phyloP scores from a whole-genome alignment of 1,140 invertebrate genomes.

The Myzus persicae region DNA sequence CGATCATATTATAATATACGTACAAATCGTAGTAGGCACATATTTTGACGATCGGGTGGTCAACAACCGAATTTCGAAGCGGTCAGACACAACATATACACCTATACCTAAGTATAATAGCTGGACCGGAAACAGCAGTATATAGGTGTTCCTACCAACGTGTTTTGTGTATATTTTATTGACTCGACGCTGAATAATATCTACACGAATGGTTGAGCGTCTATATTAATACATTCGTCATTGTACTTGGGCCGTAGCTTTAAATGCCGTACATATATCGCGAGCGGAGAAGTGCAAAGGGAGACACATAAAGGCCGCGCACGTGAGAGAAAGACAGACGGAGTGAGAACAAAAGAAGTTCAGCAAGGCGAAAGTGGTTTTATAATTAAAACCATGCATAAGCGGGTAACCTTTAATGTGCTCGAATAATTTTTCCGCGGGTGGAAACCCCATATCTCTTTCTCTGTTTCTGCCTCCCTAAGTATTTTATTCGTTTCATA shows the following conservation, averaged over 20 bases:
- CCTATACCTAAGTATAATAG: not conserved
- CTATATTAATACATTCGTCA: not conserved
- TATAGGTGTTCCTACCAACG: too few species aligned
- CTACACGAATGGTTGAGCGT: not conserved
- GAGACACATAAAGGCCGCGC: not conserved
- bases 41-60: not conserved
- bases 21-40: too few species aligned
- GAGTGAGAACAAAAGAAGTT: slow-evolving; percentile 19
- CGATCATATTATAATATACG: too few species aligned
- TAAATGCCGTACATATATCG: not conserved
- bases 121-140: not conserved
- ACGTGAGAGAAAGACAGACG: slow-evolving; percentile 29
- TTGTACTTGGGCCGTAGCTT: not conserved
- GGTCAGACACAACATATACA: not conserved
- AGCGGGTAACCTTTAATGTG: slow-evolving; percentile 55
- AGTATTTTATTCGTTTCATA: slow-evolving; percentile 56
- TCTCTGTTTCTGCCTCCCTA: slow-evolving; percentile 28
- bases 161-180: not conserved
- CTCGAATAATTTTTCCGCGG: slow-evolving; percentile 55
- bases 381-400: slow-evolving; percentile 58
- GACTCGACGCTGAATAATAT: not conserved
- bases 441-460: slow-evolving; percentile 40
- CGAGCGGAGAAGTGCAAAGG: not conserved
- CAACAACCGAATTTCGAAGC: not conserved
- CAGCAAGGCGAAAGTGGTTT: slow-evolving; percentile 45